phyloP scores from a whole-genome alignment of 2,888 invertebrate species.

The Tenthredo scrophulariae region DNA sequence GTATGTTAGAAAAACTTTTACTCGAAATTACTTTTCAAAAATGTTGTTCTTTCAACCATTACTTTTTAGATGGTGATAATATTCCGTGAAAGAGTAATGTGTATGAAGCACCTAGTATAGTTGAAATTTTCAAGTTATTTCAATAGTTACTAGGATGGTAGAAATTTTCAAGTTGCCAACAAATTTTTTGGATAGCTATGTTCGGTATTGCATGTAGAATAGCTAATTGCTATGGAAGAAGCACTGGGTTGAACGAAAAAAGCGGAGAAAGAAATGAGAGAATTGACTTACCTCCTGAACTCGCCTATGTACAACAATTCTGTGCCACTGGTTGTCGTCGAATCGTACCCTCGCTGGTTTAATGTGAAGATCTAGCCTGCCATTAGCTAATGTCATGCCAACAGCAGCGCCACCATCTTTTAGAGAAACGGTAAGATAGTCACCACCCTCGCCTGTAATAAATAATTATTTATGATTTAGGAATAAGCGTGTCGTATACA shows the following conservation, averaged over 20 bases:
- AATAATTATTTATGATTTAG: conserved; percentile 64
- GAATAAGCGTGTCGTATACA: neutral
- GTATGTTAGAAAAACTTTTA: too few species aligned
- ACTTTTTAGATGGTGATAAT: too few species aligned
- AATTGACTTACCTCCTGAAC: conserved; percentile 89
- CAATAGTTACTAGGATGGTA: too few species aligned
- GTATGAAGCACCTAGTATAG: too few species aligned
- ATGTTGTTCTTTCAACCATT: too few species aligned
- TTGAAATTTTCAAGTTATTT: too few species aligned
- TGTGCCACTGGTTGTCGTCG: conserved; percentile 98
- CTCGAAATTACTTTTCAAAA: too few species aligned
- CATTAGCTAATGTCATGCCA: conserved; percentile 94
- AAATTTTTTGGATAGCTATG: neutral
- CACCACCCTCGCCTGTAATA: conserved; percentile 89
- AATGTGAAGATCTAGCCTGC: conserved; percentile 93
- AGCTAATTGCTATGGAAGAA: neutral
- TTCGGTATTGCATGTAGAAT: neutral
- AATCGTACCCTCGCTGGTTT: conserved; percentile 93
- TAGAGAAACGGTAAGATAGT: conserved; percentile 93
- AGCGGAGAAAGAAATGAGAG: neutral
- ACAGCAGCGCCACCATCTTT: conserved; percentile 93
- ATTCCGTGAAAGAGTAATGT: too few species aligned
- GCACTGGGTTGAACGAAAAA: neutral
- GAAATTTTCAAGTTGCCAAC: too few species aligned
- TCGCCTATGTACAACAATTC: conserved; percentile 92